Percentiles rank a stretch among this genome's conserved stretches.
Conservation (phyloP, 2,113 vertebrate genomes). For the Chelonoidis abingdonii region DNA sequence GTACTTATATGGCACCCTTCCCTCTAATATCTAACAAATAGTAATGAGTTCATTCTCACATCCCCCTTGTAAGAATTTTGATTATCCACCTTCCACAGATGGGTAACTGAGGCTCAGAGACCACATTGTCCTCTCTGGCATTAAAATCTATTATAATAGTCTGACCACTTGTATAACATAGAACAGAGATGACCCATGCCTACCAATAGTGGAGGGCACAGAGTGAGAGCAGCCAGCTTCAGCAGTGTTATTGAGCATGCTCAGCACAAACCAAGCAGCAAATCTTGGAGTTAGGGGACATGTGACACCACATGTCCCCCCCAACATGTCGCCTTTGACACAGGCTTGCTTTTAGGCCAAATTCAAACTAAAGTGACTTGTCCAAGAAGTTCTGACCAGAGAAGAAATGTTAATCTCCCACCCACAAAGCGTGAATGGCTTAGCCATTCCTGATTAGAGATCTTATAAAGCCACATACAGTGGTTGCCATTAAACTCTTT, state of each 20-base stretch:
- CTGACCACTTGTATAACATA: neutral
- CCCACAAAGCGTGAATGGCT: neutral
- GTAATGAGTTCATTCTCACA: neutral
- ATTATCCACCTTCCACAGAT: neutral
- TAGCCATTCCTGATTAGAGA: neutral
- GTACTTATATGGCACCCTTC: neutral
- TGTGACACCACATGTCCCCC: too few species aligned
- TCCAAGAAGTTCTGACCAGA: neutral
- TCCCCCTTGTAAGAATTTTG: neutral
- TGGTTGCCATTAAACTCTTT: neutral
- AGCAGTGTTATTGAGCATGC: too few species aligned
- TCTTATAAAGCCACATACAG: neutral
- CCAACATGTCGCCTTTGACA: too few species aligned
- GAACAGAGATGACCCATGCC: neutral
- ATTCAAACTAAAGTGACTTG: neutral
- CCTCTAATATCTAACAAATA: neutral
- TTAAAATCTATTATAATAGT: neutral
- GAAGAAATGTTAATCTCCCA: neutral
- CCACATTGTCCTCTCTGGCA: neutral
- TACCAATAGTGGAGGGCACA: too few species aligned
- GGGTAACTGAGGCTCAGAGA: neutral
- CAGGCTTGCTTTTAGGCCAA: neutral
- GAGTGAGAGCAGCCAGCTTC: too few species aligned
- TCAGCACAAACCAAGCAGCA: too few species aligned
- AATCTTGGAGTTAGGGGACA: too few species aligned